Evolutionary conservation across 2,113 vertebrate genomes (phyloP).

Genomic region (Trochalopteron elliotii): DNA sequence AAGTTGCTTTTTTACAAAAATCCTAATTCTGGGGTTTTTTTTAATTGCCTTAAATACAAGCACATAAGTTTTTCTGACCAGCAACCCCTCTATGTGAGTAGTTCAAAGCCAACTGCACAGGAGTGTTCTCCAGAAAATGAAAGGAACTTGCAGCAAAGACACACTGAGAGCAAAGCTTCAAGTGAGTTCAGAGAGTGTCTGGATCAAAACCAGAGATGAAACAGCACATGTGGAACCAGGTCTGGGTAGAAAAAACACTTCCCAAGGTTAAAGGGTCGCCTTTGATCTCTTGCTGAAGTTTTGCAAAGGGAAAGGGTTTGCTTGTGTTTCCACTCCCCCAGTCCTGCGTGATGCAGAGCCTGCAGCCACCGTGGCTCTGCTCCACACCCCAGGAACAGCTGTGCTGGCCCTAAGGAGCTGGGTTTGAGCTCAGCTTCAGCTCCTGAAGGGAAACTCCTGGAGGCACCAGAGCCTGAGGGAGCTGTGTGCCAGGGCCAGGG

Average conservation of each 20-base stretch:
- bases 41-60: background rate
- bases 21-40: background rate
- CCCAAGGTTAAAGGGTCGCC: background rate
- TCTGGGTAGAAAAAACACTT: background rate
- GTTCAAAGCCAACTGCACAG: background rate
- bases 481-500: background rate
- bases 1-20: background rate
- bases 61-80: background rate
- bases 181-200: background rate
- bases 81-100: background rate
- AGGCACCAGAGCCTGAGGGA: background rate
- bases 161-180: background rate
- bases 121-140: background rate
- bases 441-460: background rate
- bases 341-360: background rate
- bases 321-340: background rate
- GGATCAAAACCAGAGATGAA: background rate
- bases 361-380: rapidly evolving
- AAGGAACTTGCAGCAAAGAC: background rate
- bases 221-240: background rate
- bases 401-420: background rate
- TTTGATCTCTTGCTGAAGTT: background rate
- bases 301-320: background rate
- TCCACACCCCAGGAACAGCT: background rate
- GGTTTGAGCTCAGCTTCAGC: background rate